These are phyloP conservation scores for Deilephila elpenor DNA, from an alignment of 2,888 invertebrate species.

Conservation along the genomic window DNA sequence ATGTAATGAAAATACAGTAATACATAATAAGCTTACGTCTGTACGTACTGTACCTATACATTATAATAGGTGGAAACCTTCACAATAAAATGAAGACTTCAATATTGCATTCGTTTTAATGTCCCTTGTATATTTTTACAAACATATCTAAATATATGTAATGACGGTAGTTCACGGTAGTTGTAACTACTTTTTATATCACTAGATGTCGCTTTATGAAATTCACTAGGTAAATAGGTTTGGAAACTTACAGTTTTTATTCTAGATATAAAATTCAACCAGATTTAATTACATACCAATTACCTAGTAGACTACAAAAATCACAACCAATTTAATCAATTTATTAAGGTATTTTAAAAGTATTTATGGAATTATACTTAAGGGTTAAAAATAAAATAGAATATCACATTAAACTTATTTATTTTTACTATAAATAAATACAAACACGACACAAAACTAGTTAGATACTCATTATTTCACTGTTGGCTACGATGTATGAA, in stretches of 20 bases:
- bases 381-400: slow-evolving; percentile 15
- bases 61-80: slow-evolving; percentile 80
- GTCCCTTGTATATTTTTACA: slow-evolving; percentile 3
- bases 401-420: slow-evolving; percentile 39
- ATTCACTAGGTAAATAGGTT: no score
- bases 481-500: background rate
- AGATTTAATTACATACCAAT: no score
- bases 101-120: slow-evolving; percentile 61
- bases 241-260: no score
- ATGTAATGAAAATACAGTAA: slow-evolving; percentile 75
- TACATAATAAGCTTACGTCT: slow-evolving; percentile 76
- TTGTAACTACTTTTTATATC: background rate
- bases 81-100: slow-evolving; percentile 84
- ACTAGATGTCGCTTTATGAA: no score
- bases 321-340: background rate
- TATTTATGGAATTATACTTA: background rate
- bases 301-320: no score
- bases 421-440: slow-evolving; percentile 51
- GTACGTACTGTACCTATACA: slow-evolving; percentile 71
- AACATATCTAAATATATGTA: no score
- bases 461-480: slow-evolving; percentile 31
- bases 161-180: no score
- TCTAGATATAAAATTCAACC: no score
- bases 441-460: slow-evolving; percentile 38
- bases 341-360: background rate